These are phyloP conservation scores for Ameiurus melas DNA, from an alignment of 2,113 vertebrate species.

Conservation along the genomic window DNA sequence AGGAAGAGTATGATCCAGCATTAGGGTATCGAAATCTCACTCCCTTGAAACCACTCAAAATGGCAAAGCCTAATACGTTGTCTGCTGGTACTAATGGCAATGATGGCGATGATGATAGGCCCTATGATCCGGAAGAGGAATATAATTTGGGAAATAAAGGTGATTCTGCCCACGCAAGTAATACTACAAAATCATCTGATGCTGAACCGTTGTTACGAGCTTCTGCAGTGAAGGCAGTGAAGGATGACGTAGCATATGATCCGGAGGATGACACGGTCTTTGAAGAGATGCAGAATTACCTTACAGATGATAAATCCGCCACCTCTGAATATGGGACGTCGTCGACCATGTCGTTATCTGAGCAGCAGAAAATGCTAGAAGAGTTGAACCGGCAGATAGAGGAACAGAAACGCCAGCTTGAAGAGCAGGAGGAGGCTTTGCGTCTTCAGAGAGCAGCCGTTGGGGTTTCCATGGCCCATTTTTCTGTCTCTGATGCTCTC, in stretches of 20 bases:
- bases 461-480: slow-evolving; percentile 93
- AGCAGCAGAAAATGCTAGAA: slow-evolving; percentile 93
- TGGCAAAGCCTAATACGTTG: slow-evolving; percentile 46
- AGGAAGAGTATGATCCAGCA: slow-evolving; percentile 81
- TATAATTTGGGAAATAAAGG: slow-evolving; percentile 81
- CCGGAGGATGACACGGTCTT: slow-evolving; percentile 94
- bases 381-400: slow-evolving; percentile 95
- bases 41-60: slow-evolving; percentile 50
- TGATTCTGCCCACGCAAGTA: slow-evolving; percentile 54
- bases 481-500: slow-evolving; percentile 90
- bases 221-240: slow-evolving; percentile 70
- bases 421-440: slow-evolving; percentile 91
- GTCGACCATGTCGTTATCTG: slow-evolving; percentile 78
- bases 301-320: slow-evolving; percentile 66
- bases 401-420: slow-evolving; percentile 90
- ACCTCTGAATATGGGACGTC: slow-evolving; percentile 32
- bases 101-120: slow-evolving; percentile 84
- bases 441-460: slow-evolving; percentile 91
- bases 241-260: slow-evolving; percentile 92
- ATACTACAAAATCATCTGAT: slow-evolving; percentile 52
- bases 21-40: slow-evolving; percentile 58
- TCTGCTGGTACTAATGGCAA: slow-evolving; percentile 35
- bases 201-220: slow-evolving; percentile 55
- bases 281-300: slow-evolving; percentile 83
- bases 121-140: slow-evolving; percentile 94